Conservation (phyloP, 2,888 invertebrate genomes). For the Leptopilina myrica region DNA sequence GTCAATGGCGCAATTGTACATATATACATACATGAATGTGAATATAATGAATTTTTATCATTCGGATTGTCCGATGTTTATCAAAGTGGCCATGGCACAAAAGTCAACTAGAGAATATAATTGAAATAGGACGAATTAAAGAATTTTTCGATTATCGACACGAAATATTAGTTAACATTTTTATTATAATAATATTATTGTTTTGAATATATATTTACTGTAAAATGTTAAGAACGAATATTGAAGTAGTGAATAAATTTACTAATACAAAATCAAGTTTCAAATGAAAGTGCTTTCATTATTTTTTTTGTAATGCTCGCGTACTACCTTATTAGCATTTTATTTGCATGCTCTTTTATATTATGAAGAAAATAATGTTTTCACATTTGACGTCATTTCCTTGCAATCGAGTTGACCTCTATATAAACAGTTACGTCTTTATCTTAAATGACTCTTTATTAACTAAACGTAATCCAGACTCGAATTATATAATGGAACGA, state of each 20-base stretch:
- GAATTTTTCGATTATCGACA: neutral
- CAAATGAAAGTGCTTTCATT: neutral
- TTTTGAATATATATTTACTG: slow-evolving; percentile 12
- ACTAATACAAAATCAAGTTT: slow-evolving; percentile 3
- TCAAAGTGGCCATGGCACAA: slow-evolving; percentile 34
- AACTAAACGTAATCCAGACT: slow-evolving; percentile 3
- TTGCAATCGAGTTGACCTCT: slow-evolving; percentile 13
- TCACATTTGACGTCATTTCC: neutral
- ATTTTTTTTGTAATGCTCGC: neutral
- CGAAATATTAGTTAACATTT: neutral
- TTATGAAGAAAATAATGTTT: neutral
- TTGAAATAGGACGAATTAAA: slow-evolving; percentile 17
- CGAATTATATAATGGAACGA: neutral
- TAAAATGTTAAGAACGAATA: slow-evolving; percentile 15
- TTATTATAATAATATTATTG: slow-evolving; percentile 1
- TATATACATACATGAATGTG: neutral
- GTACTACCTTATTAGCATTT: neutral
- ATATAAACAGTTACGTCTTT: neutral
- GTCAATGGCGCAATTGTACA: slow-evolving; percentile 37
- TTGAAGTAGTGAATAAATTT: slow-evolving; percentile 22
- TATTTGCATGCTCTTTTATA: neutral
- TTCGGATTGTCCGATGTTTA: slow-evolving; percentile 10
- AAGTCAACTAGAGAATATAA: slow-evolving; percentile 13
- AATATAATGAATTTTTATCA: slow-evolving; percentile 36
- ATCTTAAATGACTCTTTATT: slow-evolving; percentile 17